Evolutionary conservation across 2,888 invertebrate genomes (phyloP).

Genomic region (Troides helena): DNA sequence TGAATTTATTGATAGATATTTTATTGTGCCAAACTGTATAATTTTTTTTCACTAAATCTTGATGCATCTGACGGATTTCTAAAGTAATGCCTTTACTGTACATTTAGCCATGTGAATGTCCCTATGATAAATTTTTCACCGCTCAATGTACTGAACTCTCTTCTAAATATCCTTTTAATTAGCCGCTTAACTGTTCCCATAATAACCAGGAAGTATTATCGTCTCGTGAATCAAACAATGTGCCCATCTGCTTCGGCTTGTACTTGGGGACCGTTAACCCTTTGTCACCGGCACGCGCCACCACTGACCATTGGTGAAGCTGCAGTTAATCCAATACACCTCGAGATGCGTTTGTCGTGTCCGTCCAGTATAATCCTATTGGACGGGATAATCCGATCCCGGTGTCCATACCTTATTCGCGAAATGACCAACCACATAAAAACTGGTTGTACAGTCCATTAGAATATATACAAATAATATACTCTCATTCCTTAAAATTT

Average conservation of each 20-base stretch:
- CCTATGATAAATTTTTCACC: no score
- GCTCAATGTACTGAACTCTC: constrained; percentile 1
- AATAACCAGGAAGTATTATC: constrained; percentile 42
- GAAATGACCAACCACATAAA: constrained; percentile 46
- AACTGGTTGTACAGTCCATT: background rate
- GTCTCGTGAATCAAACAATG: constrained; percentile 28
- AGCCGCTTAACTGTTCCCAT: constrained; percentile 28
- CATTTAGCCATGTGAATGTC: no score
- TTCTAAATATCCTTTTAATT: constrained; percentile 27
- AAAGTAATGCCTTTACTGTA: no score
- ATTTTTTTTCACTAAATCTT: background rate
- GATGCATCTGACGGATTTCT: background rate
- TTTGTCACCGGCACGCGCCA: constrained; percentile 41
- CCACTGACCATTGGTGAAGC: constrained; percentile 43
- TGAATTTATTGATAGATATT: background rate
- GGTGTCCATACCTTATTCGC: constrained; percentile 29
- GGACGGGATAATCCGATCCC: constrained; percentile 55
- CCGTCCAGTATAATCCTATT: constrained; percentile 60
- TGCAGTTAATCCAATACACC: constrained; percentile 58
- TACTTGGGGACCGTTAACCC: constrained; percentile 30
- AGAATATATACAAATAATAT: background rate
- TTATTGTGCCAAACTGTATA: background rate
- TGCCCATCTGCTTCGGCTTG: constrained; percentile 42
- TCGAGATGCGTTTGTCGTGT: constrained; percentile 65
- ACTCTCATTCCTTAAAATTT: background rate